Base-by-base conservation (phyloP, 2,797 vertebrate species). In the Hydrolagus colliei region DNA sequence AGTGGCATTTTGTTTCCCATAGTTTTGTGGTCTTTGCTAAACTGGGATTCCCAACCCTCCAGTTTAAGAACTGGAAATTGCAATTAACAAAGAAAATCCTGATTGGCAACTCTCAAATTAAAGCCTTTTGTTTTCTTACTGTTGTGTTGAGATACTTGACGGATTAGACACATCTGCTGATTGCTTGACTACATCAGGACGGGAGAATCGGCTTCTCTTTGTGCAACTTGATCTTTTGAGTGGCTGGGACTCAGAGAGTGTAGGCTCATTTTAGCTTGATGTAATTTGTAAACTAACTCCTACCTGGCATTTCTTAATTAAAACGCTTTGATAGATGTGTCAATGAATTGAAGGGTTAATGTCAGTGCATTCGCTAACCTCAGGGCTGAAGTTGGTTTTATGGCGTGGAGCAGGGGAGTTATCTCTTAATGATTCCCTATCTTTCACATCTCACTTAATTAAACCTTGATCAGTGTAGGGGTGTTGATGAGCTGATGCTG, bases 401-500 rank as follows among this genome's bases (percentile, higher is more conserved):
- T 52, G 14, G 20, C 59, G 9, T 41, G 14, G n/a, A 77, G 35
- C 52, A n/a, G 75, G 75, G 20, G 2, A 77, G 52, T 76, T 76
- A 52, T 59, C 9, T 76, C 75, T n/a, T 77, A 61, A 61, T 61
- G 20, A 59, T 77, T 77, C 52, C 75, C 20, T 10, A 77, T 77
- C 20, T 77, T 77, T 20, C 75, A 77, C 16, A 61, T 9, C 74
- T 76, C 16, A 76, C 12, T 75, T 76, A 76, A 76, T 77, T 59
- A 61, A 77, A 77, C n/a, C 18, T n/a, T 77, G 75, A 77, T 61
- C 52, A 61, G 75, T 61, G 2, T n/a, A 20, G 20, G 9, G 52
- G 16, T 9, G 0, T n/a, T 77, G 52, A 61, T 61, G 75, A 61
- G 35, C 59, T 76, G 74, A 10, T 6, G 10, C 9, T 59, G 16